Evolutionary conservation across 2,797 vertebrate species (phyloP).

Genomic region (Peromyscus attwateri): DNA sequence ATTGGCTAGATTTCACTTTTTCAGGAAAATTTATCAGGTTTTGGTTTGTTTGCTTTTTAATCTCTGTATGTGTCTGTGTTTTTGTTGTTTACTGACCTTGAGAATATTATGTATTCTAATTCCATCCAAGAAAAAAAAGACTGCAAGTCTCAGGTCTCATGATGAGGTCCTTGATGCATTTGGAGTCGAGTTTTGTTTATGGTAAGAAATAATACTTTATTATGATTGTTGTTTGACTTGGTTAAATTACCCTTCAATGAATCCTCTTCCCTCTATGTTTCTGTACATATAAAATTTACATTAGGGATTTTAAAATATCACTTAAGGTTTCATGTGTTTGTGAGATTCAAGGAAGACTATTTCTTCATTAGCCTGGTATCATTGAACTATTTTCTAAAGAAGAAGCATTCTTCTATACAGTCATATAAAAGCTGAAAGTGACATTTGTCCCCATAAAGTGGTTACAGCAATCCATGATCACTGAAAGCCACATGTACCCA

Average conservation of each 20-base stretch:
- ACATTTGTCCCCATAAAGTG: not conserved
- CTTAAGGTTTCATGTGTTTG: not conserved
- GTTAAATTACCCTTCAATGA: not conserved
- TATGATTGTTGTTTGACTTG: not conserved
- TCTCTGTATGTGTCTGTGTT: not conserved
- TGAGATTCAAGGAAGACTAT: not conserved
- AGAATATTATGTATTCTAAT: not conserved
- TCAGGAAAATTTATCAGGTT: not conserved
- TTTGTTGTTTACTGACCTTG: not conserved
- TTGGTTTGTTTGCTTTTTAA: not conserved
- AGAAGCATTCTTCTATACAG: not conserved
- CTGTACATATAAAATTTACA: not conserved
- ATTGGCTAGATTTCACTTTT: not conserved
- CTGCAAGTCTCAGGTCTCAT: not conserved
- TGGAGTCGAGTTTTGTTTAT: not conserved
- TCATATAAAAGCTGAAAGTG: not conserved
- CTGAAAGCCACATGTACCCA: not conserved
- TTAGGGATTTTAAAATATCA: not conserved
- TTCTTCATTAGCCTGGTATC: not conserved
- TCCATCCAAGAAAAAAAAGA: not conserved
- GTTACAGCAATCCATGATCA: rapidly evolving
- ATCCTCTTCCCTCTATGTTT: not conserved
- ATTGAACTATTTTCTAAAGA: not conserved
- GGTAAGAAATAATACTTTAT: not conserved
- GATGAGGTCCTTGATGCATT: not conserved